Conservation (phyloP, 2,113 vertebrate species). For the Regulus satrapa region DNA sequence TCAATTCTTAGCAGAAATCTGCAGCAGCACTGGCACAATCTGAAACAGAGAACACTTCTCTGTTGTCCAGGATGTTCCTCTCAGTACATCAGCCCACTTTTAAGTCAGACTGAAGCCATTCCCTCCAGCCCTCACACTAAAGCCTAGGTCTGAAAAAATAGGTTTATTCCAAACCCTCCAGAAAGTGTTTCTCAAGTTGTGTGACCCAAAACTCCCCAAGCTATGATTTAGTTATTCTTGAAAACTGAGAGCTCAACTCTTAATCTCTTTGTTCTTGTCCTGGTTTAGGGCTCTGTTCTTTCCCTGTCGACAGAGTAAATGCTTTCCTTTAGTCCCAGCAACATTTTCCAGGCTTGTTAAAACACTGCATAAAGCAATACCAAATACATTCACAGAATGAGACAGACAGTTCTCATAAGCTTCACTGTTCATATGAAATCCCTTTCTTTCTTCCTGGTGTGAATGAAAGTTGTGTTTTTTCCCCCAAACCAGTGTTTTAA, state of each 20-base stretch:
- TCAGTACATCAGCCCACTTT: neutral
- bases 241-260: neutral
- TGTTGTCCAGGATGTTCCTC: neutral
- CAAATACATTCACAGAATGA: neutral
- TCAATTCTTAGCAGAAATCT: neutral
- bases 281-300: too few species aligned
- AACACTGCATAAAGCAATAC: neutral
- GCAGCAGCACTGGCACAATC: neutral
- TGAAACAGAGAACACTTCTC: neutral
- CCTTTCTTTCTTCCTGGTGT: neutral
- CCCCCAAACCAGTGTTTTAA: neutral
- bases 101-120: neutral
- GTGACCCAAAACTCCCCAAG: neutral
- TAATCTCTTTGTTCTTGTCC: neutral
- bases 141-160: neutral
- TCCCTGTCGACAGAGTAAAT: neutral
- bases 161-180: neutral
- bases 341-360: neutral
- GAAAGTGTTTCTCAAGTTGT: neutral
- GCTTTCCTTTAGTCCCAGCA: neutral
- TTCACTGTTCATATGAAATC: neutral
- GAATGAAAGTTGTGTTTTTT: constrained; percentile 24
- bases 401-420: neutral
- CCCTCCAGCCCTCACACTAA: neutral
- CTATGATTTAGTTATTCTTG: neutral